Conservation (phyloP, 1,140 invertebrate species). For the Babylonia areolata region DNA sequence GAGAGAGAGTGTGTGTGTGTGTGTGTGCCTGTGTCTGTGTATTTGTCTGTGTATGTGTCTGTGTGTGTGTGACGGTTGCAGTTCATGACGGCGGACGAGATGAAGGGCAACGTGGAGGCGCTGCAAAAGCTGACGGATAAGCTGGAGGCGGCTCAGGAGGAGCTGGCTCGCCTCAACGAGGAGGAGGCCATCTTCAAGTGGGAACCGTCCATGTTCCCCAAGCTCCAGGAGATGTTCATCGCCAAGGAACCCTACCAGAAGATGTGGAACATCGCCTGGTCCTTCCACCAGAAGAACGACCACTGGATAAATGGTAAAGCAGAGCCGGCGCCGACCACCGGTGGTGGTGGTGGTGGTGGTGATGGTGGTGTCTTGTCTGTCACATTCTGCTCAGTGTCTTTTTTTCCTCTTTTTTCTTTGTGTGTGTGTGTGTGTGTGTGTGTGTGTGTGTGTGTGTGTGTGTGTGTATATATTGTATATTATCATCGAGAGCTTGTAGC, state of each 20-base stretch:
- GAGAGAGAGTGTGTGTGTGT: no score
- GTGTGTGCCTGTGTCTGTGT: no score
- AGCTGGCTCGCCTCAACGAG: conserved; percentile 81
- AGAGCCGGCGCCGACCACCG: no score
- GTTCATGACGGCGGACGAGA: conserved; percentile 80
- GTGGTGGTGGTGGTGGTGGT: no score
- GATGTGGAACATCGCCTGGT: conserved; percentile 92
- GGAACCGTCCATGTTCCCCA: conserved; percentile 87
- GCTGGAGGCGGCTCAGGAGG: conserved; percentile 83
- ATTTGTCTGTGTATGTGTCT: no score
- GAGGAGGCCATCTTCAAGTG: conserved; percentile 91
- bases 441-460: no score
- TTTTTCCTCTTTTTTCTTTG: no score
- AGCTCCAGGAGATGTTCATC: conserved; percentile 84
- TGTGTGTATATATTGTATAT: no score
- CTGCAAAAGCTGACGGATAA: conserved; percentile 83
- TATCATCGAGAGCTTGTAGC: no score
- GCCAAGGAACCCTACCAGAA: conserved; percentile 91
- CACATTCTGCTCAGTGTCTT: no score
- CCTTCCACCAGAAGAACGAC: conserved; percentile 89
- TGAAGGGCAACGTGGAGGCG: conserved; percentile 85
- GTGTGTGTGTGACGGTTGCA: not conserved
- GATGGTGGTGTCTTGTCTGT: no score
- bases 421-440: no score
- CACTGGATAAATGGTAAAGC: conserved; percentile 79